phyloP scores from a whole-genome alignment of 2,113 vertebrate species.

The Ceuthmochares aereus region DNA sequence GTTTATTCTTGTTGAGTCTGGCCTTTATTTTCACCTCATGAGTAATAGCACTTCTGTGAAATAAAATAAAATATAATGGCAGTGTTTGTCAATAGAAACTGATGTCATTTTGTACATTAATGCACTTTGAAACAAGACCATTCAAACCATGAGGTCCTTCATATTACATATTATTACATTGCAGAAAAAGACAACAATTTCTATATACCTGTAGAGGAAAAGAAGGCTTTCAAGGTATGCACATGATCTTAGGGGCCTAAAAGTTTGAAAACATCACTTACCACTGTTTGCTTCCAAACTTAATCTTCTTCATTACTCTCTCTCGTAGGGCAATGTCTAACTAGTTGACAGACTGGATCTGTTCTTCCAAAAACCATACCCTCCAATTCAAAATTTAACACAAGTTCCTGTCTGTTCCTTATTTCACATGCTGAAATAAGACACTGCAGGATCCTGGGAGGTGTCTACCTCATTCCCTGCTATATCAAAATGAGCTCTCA shows the following conservation, averaged over 20 bases:
- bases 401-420: not conserved
- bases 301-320: not conserved
- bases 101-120: not conserved
- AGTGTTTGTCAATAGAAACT: not conserved
- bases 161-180: not conserved
- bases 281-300: not conserved
- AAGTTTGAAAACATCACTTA: not conserved
- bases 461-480: not conserved
- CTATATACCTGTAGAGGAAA: not conserved
- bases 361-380: not conserved
- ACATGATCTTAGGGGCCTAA: not conserved
- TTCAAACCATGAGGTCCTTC: not conserved
- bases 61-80: not conserved
- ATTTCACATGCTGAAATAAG: constrained; percentile 19
- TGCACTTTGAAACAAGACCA: not conserved
- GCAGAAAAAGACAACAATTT: not conserved
- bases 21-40: not conserved
- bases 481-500: constrained; percentile 18
- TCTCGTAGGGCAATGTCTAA: not conserved
- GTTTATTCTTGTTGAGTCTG: constrained; percentile 19
- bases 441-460: not conserved
- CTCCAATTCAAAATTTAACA: not conserved
- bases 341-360: not conserved
- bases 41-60: not conserved
- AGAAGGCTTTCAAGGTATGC: not conserved